Percentiles rank a stretch among this genome's conserved stretches.
Conservation (phyloP, 2,797 vertebrate genomes). For the Sebastiscus tertius region DNA sequence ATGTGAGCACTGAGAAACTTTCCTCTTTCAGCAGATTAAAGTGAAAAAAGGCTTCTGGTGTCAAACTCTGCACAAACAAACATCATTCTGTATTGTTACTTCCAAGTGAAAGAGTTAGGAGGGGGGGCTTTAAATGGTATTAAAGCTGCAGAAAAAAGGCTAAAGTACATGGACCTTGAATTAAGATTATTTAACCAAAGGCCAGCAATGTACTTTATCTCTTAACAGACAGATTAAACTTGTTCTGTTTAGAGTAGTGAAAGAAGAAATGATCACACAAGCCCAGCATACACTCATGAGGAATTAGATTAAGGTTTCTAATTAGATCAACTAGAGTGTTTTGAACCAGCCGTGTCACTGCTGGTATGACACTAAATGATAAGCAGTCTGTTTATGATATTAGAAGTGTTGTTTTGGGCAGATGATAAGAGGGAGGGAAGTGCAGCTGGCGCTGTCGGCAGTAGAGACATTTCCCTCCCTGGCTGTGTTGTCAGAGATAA, state of each 20-base stretch:
- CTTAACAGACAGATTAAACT: background rate
- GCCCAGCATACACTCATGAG: background rate
- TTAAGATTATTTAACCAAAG: background rate
- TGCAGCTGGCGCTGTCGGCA: background rate
- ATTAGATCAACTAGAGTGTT: background rate
- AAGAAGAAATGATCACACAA: background rate
- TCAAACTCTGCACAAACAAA: background rate
- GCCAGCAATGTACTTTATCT: background rate
- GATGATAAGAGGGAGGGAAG: constrained; percentile 57
- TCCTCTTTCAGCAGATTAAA: background rate
- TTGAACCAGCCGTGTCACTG: background rate
- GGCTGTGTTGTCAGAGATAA: constrained; percentile 74
- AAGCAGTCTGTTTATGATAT: background rate
- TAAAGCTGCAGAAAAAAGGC: background rate
- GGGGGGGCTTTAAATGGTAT: background rate
- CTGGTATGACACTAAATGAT: background rate
- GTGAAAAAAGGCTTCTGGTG: background rate
- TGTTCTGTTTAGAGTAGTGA: background rate
- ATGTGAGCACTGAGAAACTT: background rate
- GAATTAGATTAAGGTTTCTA: background rate
- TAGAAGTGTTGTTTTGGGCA: background rate
- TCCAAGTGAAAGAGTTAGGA: background rate
- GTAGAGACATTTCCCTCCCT: constrained; percentile 28
- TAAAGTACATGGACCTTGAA: background rate
- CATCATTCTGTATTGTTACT: background rate